These are phyloP conservation scores for Mustela nigripes DNA, from an alignment of 2,113 vertebrate species.

Conservation along the genomic window DNA sequence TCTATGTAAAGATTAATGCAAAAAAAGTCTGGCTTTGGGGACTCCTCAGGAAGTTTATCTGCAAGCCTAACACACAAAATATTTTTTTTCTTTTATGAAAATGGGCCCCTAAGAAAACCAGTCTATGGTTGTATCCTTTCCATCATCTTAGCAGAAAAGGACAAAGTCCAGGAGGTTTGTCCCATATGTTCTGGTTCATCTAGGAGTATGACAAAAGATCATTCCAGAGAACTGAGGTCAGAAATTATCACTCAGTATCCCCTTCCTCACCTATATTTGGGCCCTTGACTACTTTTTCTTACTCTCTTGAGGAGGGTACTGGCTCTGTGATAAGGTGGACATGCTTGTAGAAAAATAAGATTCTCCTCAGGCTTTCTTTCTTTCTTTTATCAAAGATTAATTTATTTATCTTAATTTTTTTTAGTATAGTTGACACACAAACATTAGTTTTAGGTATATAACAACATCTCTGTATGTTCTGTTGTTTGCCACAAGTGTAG, in stretches of 20 bases:
- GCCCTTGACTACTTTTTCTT: not conserved
- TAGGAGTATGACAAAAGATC: not conserved
- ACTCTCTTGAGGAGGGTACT: not conserved
- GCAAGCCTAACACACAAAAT: not conserved
- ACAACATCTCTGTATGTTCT: too few species aligned
- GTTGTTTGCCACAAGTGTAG: too few species aligned
- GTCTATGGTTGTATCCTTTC: not conserved
- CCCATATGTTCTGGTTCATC: not conserved
- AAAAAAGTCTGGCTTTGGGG: not conserved
- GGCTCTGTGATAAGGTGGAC: not conserved
- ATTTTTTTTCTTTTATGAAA: not conserved
- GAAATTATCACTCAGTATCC: not conserved
- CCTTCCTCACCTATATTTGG: not conserved
- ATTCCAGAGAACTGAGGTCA: not conserved
- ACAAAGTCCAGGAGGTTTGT: rapidly evolving
- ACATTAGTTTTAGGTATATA: too few species aligned
- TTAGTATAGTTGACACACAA: too few species aligned
- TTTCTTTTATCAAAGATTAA: too few species aligned
- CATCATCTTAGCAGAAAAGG: not conserved
- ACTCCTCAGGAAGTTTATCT: not conserved
- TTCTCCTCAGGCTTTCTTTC: not conserved
- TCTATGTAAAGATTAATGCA: not conserved
- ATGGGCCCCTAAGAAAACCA: not conserved
- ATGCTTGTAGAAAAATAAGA: not conserved
- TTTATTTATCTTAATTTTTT: too few species aligned